Evolutionary conservation across 1,140 invertebrate species (phyloP), one percentile per base, ranked within the genome.

Genomic region (Delia radicum): DNA sequence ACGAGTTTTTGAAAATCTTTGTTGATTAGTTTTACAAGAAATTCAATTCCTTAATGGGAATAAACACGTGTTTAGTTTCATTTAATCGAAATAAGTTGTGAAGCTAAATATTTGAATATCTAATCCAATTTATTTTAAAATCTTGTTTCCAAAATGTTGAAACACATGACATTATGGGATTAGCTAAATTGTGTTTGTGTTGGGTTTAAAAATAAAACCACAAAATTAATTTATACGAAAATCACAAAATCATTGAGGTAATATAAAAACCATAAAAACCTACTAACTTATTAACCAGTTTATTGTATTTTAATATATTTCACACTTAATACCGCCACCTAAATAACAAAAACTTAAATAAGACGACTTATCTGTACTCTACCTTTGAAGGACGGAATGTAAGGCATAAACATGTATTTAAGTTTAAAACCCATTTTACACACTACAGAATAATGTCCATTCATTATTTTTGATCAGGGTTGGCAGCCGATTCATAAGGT

Each of bases 281-380:
- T 65, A 65, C 28, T 65, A 27, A 65, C 28, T 65, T 65, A 15
- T 26, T 18, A 65, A 65, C 62, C 62, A 65, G 62, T 65, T 65
- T 65, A 27, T 13, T 42, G 37, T 42, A 3, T 42, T 42, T 42
- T 15, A 42, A 42, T 42, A 42, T 15, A 65, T 65, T 29, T 65
- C 62, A 65, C 62, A 65, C 62, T 29, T 65, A 65, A 65, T 27
- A 42, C 37, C n/a, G 37, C 37, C 37, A 42, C 37, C 37, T 42
- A 10, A 42, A 42, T 42, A n/a, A n/a, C n/a, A n/a, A n/a, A n/a
- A n/a, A n/a, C n/a, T n/a, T n/a, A n/a, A n/a, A n/a, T n/a, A n/a
- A n/a, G n/a, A n/a, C n/a, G n/a, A n/a, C n/a, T n/a, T n/a, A n/a
- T n/a, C n/a, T n/a, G n/a, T n/a, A n/a, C n/a, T n/a, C n/a, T n/a